Evolutionary conservation across 2,888 invertebrate genomes (phyloP).

Genomic region (Plebejus argus): DNA sequence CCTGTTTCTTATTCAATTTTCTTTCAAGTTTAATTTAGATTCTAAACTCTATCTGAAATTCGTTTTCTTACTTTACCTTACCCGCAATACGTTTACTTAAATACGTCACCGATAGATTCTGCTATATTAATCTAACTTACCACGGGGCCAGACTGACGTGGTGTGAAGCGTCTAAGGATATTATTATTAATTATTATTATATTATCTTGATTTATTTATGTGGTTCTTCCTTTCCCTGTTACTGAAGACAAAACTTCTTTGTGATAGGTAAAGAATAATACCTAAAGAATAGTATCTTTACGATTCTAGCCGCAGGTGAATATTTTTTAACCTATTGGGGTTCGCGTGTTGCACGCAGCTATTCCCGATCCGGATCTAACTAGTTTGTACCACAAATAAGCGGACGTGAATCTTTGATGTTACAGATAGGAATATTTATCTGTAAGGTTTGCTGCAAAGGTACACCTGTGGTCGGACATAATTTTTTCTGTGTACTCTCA

Average conservation of each 20-base stretch:
- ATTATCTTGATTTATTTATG: no score
- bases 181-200: no score
- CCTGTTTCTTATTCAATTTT: not conserved
- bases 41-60: not conserved
- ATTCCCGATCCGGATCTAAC: not conserved
- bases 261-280: not conserved
- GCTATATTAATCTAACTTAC: no score
- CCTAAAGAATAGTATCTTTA: not conserved
- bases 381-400: not conserved
- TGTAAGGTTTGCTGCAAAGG: no score
- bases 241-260: not conserved
- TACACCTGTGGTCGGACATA: no score
- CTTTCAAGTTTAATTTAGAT: not conserved
- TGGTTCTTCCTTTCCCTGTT: no score
- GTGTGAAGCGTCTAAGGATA: no score
- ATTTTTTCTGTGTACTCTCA: no score
- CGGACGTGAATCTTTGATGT: not conserved
- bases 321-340: not conserved
- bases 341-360: slow-evolving; percentile 10
- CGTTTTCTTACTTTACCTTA: not conserved
- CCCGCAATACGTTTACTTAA: no score
- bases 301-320: not conserved
- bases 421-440: not conserved
- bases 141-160: no score
- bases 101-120: no score